Evolutionary conservation across 2,797 vertebrate genomes (phyloP).

Genomic region (Sebastes baramenuke): DNA sequence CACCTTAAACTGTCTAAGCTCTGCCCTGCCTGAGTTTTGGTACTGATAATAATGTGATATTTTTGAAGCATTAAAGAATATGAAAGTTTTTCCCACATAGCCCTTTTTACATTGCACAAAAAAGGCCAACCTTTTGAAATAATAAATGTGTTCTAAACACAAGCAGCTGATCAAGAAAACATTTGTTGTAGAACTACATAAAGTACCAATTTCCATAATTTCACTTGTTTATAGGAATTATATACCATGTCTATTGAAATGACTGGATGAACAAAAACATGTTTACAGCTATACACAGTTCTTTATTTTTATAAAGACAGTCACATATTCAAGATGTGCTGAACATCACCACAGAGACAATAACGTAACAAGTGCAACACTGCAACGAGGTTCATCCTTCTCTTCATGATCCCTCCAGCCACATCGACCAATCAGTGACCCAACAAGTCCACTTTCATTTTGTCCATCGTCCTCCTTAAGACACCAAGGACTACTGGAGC

Average conservation of each 20-base stretch:
- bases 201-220: neutral
- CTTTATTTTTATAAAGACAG: slow-evolving; percentile 67
- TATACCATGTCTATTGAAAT: neutral
- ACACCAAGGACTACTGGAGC: slow-evolving; percentile 46
- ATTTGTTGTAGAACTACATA: neutral
- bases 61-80: neutral
- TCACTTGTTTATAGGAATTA: neutral
- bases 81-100: neutral
- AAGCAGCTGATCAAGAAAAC: neutral
- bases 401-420: slow-evolving; percentile 12
- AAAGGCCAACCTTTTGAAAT: neutral
- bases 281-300: slow-evolving; percentile 48
- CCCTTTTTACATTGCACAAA: neutral
- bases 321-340: slow-evolving; percentile 55
- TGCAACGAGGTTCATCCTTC: slow-evolving; percentile 22
- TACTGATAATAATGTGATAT: neutral
- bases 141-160: neutral
- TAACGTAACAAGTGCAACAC: slow-evolving; percentile 33
- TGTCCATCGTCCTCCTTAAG: slow-evolving; percentile 38
- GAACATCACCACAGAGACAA: slow-evolving; percentile 54
- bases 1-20: neutral
- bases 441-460: slow-evolving; percentile 21
- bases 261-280: neutral
- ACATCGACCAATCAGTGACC: neutral
- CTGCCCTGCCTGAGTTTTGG: neutral